These are phyloP conservation scores for Temnothorax rugatulus DNA, from an alignment of 2,888 invertebrate genomes.

Conservation along the genomic window DNA sequence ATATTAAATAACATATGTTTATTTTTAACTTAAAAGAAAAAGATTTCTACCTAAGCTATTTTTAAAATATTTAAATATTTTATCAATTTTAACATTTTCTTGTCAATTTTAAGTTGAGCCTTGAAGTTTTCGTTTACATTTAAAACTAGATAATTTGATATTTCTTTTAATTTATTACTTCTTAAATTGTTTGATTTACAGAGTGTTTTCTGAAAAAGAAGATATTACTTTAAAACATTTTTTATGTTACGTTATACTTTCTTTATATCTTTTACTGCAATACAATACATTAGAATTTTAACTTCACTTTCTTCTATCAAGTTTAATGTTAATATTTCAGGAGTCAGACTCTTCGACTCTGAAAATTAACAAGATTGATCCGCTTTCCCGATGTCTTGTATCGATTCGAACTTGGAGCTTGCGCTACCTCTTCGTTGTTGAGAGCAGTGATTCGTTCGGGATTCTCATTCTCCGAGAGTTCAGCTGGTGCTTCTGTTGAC, in stretches of 20 bases:
- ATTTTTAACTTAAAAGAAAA: neutral
- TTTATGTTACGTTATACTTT: neutral
- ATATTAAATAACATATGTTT: neutral
- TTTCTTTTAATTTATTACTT: neutral
- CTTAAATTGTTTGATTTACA: neutral
- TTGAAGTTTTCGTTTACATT: neutral
- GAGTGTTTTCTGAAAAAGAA: neutral
- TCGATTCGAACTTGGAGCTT: slow-evolving; percentile 16
- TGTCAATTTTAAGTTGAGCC: neutral
- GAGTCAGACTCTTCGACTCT: neutral
- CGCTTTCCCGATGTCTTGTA: neutral
- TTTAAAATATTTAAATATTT: slow-evolving; percentile 5
- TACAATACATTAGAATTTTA: neutral
- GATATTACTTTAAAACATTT: neutral
- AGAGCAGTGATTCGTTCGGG: slow-evolving; percentile 31
- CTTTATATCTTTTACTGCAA: neutral
- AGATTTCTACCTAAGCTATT: neutral
- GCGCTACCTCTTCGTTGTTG: slow-evolving; percentile 30
- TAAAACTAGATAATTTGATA: neutral
- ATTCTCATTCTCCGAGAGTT: neutral
- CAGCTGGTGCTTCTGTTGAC: slow-evolving; percentile 22
- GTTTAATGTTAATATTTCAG: neutral
- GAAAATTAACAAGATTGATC: neutral
- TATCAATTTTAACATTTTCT: neutral
- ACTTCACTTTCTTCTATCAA: neutral